Evolutionary conservation across 2,113 vertebrate genomes (phyloP), one percentile per base, ranked within the genome.

Genomic region (Motacilla tschutschensis): DNA sequence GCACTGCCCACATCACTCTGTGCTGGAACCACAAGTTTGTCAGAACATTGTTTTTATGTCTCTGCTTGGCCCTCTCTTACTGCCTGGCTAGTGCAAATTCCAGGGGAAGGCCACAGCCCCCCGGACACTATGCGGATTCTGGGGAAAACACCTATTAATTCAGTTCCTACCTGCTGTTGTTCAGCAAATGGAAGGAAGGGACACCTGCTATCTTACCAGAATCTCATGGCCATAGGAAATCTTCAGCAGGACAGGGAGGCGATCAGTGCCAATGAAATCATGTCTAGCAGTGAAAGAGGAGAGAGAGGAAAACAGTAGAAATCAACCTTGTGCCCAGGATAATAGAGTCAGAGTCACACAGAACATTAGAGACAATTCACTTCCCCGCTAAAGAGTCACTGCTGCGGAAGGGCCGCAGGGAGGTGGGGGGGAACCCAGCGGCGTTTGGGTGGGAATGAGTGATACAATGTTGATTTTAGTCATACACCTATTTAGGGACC

Each of bases 221-320:
- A 99, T 97, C 95, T 99, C 98, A 94, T 97, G 97, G 83, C 98
- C 98, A n/a, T 98, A 92, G 58, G 97, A 98, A 76, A 99, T 93
- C 95, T 98, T 99, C 92, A 99, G 95, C 57, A 99, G 90, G 51
- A 99, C 98, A 11, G 98, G 98, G 62, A 99, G 96, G 7, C 81
- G 95, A 88, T 98, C 95, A 1, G 94, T 98, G 79, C 98, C 98
- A 18, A 90, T 16, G 69, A 98, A 98, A 62, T 98, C 79, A 89
- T 99, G 98, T 69, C 99, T 99, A 89, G 41, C 75, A 95, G 71
- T 26, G 55, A 48, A 89, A 83, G 20, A 75, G 26, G 36, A 81
- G 46, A 79, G 36, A 90, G 48, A 60, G 6, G 40, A 91, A 90
- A 93, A 78, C 17, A 55, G 78, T 10, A 83, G 74, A 87, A 81